phyloP scores from a whole-genome alignment of 2,888 invertebrate genomes.

The Heliconius cydno region DNA sequence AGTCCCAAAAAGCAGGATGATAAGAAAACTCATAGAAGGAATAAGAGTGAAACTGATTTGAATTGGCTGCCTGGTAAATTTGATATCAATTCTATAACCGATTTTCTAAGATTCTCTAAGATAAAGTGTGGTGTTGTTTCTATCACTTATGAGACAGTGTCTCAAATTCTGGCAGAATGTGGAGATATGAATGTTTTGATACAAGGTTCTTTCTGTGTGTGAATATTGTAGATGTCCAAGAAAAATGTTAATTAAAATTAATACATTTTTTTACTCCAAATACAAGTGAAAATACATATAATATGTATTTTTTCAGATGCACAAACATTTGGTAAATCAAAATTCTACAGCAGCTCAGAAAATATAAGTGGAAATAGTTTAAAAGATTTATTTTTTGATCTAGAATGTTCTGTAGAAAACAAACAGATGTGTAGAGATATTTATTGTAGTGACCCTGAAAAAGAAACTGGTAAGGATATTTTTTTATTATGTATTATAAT shows the following conservation, averaged over 20 bases:
- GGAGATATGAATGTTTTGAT: background rate
- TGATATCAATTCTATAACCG: background rate
- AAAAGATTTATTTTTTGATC: constrained; percentile 92
- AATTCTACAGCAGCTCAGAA: constrained; percentile 83
- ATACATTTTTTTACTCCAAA: background rate
- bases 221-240: background rate
- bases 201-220: background rate
- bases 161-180: background rate
- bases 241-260: background rate
- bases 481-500: background rate
- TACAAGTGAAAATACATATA: background rate
- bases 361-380: constrained; percentile 69
- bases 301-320: constrained; percentile 61
- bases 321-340: constrained; percentile 82
- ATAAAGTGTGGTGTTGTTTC: background rate
- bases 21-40: constrained; percentile 85
- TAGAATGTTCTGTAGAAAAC: constrained; percentile 94
- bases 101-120: background rate
- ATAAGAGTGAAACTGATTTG: constrained; percentile 89
- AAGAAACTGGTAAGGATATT: constrained; percentile 82
- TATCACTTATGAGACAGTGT: background rate
- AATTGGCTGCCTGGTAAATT: constrained; percentile 84
- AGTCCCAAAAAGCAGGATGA: constrained; percentile 77
- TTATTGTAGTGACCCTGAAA: constrained; percentile 87
- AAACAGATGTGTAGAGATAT: constrained; percentile 90